These are phyloP conservation scores for Arctia plantaginis DNA, from an alignment of 2,888 invertebrate genomes.

Conservation along the genomic window DNA sequence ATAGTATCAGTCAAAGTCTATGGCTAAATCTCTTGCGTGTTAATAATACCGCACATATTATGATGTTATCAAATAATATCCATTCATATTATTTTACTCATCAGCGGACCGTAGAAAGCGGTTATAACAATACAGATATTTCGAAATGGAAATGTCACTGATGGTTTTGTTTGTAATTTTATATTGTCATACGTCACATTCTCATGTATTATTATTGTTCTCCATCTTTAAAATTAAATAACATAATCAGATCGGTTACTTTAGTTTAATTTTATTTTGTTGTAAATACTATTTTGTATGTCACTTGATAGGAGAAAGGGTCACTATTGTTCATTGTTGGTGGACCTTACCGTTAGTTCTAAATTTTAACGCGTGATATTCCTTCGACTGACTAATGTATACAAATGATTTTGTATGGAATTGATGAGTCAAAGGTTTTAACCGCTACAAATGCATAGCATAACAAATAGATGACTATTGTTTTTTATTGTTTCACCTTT, in stretches of 20 bases:
- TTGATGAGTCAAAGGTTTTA: conserved; percentile 39
- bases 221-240: not conserved
- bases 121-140: conserved; percentile 33
- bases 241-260: not conserved
- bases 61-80: conserved; percentile 71
- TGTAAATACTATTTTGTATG: conserved; percentile 10
- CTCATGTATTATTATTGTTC: conserved; percentile 1
- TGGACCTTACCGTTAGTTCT: conserved; percentile 61
- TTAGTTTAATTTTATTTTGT: conserved; percentile 3
- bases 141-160: conserved; percentile 42
- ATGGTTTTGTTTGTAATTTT: conserved; percentile 19
- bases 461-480: conserved; percentile 19
- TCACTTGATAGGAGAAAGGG: conserved; percentile 54
- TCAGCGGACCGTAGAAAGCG: conserved; percentile 69
- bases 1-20: conserved; percentile 58
- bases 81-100: conserved; percentile 63
- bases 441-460: conserved; percentile 15
- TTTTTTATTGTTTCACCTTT: not conserved
- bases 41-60: conserved; percentile 58
- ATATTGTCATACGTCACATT: conserved; percentile 17
- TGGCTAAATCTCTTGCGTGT: conserved; percentile 52
- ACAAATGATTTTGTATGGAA: conserved; percentile 40
- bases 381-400: conserved; percentile 45
- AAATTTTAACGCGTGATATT: conserved; percentile 49
- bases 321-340: conserved; percentile 57